These are phyloP conservation scores for Elachura formosa DNA, from an alignment of 2,113 vertebrate species.

Conservation along the genomic window DNA sequence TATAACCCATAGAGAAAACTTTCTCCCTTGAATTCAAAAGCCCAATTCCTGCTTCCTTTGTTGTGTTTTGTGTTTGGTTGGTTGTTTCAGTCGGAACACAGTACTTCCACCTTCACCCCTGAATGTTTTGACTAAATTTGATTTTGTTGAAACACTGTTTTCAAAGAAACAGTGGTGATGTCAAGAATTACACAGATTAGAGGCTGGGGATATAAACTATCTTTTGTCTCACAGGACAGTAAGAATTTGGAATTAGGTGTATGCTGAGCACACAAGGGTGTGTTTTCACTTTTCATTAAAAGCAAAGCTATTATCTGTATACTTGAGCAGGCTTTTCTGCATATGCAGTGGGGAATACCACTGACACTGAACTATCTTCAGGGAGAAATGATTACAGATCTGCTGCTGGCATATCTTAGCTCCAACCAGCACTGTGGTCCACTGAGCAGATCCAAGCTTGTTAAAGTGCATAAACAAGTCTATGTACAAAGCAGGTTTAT, in stretches of 20 bases:
- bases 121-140: not conserved
- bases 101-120: not conserved
- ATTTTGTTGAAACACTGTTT: not conserved
- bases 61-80: not conserved
- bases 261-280: not conserved
- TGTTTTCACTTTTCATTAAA: not conserved
- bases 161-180: not conserved
- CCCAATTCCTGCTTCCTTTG: not conserved
- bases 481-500: not conserved
- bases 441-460: not conserved
- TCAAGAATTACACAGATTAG: not conserved
- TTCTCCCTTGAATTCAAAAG: not conserved
- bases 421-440: not conserved
- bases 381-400: not conserved
- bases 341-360: not conserved
- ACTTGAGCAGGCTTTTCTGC: not conserved
- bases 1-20: not conserved
- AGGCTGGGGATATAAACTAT: not conserved
- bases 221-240: not conserved
- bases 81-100: not conserved
- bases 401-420: fast-evolving
- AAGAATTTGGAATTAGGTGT: not conserved
- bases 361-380: not conserved
- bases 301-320: not conserved
- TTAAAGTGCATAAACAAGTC: not conserved